phyloP scores from a whole-genome alignment of 2,888 invertebrate genomes.

The Matsumyia berberina region DNA sequence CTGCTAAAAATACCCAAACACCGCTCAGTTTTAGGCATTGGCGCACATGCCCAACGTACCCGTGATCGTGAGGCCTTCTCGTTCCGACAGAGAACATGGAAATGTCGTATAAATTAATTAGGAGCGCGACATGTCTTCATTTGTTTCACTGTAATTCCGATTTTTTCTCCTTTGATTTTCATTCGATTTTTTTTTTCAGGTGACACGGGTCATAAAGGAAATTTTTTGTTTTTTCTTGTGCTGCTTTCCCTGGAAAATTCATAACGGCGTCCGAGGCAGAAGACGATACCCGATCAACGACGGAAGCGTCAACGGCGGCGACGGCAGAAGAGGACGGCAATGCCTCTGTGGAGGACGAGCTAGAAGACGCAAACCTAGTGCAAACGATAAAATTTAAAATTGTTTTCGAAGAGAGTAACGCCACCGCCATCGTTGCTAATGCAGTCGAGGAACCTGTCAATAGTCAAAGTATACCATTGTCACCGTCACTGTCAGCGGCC shows the following conservation, averaged over 20 bases:
- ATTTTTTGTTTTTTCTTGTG: conserved; percentile 40
- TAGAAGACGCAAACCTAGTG: conserved; percentile 1
- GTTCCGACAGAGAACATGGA: conserved; percentile 28
- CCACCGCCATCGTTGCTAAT: conserved; percentile 29
- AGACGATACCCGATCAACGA: conserved; percentile 60
- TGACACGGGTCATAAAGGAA: conserved; percentile 59
- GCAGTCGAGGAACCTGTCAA: conserved; percentile 47
- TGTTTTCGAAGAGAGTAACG: conserved; percentile 12
- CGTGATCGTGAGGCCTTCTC: conserved; percentile 7
- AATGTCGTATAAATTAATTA: conserved; percentile 59
- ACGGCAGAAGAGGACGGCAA: conserved; percentile 44
- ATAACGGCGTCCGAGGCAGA: conserved; percentile 74
- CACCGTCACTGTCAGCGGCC: conserved; percentile 60
- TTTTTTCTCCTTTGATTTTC: conserved; percentile 26
- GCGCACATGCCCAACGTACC: conserved; percentile 33
- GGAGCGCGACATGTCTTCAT: conserved; percentile 51
- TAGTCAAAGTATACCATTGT: conserved; percentile 51
- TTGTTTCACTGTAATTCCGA: conserved; percentile 51
- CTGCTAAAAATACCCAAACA: conserved; percentile 59
- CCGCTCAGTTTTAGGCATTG: conserved; percentile 9
- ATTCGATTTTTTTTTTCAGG: conserved; percentile 53
- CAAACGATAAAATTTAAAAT: conserved; percentile 10
- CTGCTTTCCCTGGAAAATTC: conserved; percentile 37
- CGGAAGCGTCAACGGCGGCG: no score
- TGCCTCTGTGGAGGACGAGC: not conserved